Evolutionary conservation across 2,888 invertebrate species (phyloP).

Genomic region (Sarcophaga caerulescens): DNA sequence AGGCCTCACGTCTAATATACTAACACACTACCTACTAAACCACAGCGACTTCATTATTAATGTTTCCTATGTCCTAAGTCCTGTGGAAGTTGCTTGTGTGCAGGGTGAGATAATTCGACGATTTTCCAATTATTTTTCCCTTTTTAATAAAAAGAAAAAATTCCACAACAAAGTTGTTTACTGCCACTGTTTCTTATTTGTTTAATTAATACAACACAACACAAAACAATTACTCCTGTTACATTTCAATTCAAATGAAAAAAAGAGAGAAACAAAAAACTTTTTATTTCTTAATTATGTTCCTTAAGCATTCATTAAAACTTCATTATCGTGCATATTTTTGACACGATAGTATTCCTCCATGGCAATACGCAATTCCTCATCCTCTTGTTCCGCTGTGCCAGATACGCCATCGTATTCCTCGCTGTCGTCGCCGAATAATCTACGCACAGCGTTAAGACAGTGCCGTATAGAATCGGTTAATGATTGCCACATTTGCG

Average conservation of each 20-base stretch:
- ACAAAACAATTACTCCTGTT: neutral
- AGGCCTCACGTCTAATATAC: too few species aligned
- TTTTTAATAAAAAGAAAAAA: too few species aligned
- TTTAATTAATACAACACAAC: too few species aligned
- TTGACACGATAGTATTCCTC: slow-evolving; percentile 17
- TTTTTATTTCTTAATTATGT: slow-evolving; percentile 18
- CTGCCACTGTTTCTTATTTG: too few species aligned
- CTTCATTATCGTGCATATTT: slow-evolving; percentile 47
- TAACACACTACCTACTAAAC: too few species aligned
- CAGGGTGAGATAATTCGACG: too few species aligned
- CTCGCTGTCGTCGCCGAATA: slow-evolving; percentile 33
- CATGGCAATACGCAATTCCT: slow-evolving; percentile 44
- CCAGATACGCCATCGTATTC: neutral
- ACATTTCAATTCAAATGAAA: neutral
- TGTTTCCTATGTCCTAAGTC: too few species aligned
- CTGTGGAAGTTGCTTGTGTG: too few species aligned
- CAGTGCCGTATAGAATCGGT: slow-evolving; percentile 70
- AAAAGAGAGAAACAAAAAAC: neutral
- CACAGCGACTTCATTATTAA: too few species aligned
- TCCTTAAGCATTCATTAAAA: slow-evolving; percentile 24
- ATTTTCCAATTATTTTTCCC: too few species aligned
- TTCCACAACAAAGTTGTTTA: too few species aligned
- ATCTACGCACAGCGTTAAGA: slow-evolving; percentile 42
- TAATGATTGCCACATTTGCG: slow-evolving; percentile 73
- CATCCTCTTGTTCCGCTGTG: slow-evolving; percentile 44